Evolutionary conservation across 2,888 invertebrate genomes (phyloP).

Genomic region (Camptogramma bilineatum): DNA sequence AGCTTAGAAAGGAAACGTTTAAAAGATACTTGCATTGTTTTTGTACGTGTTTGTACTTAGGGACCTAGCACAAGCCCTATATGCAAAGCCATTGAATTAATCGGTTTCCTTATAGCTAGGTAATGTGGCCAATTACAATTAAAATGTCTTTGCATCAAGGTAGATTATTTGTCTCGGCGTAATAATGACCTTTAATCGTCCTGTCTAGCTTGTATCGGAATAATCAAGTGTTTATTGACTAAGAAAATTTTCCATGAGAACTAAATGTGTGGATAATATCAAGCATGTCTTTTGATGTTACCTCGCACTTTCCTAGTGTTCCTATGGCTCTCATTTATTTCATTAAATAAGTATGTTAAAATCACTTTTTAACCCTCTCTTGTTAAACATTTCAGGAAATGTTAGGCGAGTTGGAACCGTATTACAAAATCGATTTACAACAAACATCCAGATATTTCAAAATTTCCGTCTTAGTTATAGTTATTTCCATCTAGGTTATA

Average conservation of each 20-base stretch:
- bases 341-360: no score
- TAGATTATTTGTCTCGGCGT: slow-evolving; percentile 32
- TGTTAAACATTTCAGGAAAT: no score
- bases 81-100: slow-evolving; percentile 40
- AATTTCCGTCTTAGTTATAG: no score
- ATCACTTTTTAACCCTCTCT: no score
- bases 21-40: not conserved
- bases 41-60: not conserved
- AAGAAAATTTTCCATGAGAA: slow-evolving; percentile 22
- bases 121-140: slow-evolving; percentile 42
- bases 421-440: no score
- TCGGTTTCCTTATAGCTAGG: slow-evolving; percentile 44
- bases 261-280: not conserved
- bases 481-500: no score
- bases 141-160: slow-evolving; percentile 39
- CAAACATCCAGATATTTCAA: no score
- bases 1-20: not conserved
- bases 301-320: no score
- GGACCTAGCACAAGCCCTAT: slow-evolving; percentile 4
- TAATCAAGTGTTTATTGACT: slow-evolving; percentile 16
- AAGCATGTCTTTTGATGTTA: not conserved
- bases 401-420: no score
- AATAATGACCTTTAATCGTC: slow-evolving; percentile 29
- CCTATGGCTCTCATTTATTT: not conserved
- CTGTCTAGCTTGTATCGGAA: slow-evolving; percentile 23